Evolutionary conservation across 2,797 vertebrate genomes (phyloP).

Genomic region (Pristis pectinata): DNA sequence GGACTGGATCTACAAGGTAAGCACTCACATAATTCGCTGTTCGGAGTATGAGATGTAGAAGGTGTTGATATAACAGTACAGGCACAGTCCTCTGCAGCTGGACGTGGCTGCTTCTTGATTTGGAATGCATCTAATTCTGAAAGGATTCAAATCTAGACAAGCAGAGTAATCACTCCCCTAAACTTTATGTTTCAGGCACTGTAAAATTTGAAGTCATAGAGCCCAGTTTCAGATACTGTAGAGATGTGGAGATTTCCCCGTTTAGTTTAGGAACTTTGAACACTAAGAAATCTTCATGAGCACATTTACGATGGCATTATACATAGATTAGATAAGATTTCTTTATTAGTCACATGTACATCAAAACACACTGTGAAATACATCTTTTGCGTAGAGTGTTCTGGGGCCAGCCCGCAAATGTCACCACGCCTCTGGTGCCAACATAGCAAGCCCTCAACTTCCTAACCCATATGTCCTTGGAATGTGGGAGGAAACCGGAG

Average conservation of each 20-base stretch:
- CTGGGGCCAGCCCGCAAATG: too few relatives aligned
- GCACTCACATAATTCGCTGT: too few relatives aligned
- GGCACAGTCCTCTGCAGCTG: not conserved
- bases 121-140: not conserved
- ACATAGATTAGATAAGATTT: slow-evolving; percentile 40
- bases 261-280: slow-evolving; percentile 43
- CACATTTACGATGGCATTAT: not conserved
- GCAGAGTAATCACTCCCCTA: too few relatives aligned
- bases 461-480: too few relatives aligned
- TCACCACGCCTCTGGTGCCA: too few relatives aligned
- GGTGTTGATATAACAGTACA: not conserved
- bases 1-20: not conserved
- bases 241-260: not conserved
- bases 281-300: not conserved
- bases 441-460: too few relatives aligned
- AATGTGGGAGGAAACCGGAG: too few relatives aligned
- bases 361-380: too few relatives aligned
- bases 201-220: slow-evolving; percentile 41
- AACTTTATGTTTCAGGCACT: too few relatives aligned
- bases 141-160: not conserved
- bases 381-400: too few relatives aligned
- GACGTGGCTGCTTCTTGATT: not conserved
- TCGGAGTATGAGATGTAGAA: not conserved
- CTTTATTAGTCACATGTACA: too few relatives aligned
- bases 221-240: slow-evolving; percentile 42